phyloP scores from a whole-genome alignment of 2,113 vertebrate species.

The Sebastes fasciatus region DNA sequence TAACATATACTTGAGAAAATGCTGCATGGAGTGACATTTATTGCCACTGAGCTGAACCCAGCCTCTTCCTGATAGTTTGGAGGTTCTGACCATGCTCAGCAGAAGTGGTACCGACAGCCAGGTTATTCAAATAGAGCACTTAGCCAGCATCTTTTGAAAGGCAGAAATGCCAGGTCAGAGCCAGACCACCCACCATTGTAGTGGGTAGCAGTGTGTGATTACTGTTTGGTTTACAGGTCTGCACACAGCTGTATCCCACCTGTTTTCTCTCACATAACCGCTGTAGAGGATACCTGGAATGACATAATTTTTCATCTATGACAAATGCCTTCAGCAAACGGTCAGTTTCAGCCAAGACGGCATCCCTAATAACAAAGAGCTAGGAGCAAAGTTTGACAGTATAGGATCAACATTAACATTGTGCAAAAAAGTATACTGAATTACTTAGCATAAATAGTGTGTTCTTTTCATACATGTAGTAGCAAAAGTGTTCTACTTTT shows the following conservation, averaged over 20 bases:
- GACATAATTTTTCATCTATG: background rate
- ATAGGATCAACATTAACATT: background rate
- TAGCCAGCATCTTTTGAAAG: background rate
- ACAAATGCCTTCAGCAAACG: background rate
- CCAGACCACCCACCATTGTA: background rate
- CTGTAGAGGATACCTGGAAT: background rate
- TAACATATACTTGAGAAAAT: background rate
- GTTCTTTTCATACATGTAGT: background rate
- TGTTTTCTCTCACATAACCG: background rate
- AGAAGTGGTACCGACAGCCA: background rate
- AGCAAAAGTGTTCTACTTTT: no score
- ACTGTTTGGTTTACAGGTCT: background rate
- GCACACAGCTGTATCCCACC: background rate
- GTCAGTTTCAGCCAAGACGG: background rate
- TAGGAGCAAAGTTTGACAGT: background rate
- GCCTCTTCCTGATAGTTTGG: background rate
- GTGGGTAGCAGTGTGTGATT: background rate
- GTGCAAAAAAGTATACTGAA: no score
- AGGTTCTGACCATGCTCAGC: background rate
- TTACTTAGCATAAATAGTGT: background rate
- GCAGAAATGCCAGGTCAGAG: background rate
- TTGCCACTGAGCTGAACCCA: background rate
- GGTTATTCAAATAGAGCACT: background rate
- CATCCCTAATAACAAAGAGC: background rate
- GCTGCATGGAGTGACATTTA: background rate